Percentiles rank a stretch among this genome's conserved stretches.
These are phyloP conservation scores for Paraescarpia echinospica DNA, from an alignment of 1,140 invertebrate species.

Conservation along the genomic window DNA sequence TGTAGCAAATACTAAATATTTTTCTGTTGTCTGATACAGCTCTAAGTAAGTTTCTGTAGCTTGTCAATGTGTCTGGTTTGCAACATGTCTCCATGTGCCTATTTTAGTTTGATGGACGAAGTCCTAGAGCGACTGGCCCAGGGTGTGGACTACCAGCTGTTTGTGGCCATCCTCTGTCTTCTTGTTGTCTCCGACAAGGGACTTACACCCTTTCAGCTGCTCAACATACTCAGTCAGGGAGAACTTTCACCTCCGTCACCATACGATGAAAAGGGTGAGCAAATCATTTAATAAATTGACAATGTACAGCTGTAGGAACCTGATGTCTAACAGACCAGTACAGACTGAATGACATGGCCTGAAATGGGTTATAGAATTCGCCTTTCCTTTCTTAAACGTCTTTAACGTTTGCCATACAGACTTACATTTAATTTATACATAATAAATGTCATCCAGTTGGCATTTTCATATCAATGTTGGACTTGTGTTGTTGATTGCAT, in stretches of 20 bases:
- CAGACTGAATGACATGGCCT: not conserved
- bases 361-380: not conserved
- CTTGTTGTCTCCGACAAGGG: slow-evolving; percentile 26
- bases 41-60: too few species aligned
- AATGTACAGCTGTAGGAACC: not conserved
- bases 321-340: not conserved
- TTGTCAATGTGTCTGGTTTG: too few species aligned
- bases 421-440: too few species aligned
- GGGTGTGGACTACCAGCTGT: slow-evolving; percentile 27
- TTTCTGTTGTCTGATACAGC: not conserved
- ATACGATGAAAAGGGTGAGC: slow-evolving; percentile 28
- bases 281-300: not conserved
- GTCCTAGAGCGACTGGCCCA: slow-evolving; percentile 47
- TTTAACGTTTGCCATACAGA: too few species aligned
- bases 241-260: slow-evolving; percentile 22
- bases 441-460: too few species aligned
- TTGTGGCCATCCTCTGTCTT: slow-evolving; percentile 25
- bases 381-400: not conserved
- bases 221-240: slow-evolving; percentile 13
- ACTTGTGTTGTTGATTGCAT: too few species aligned
- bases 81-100: too few species aligned
- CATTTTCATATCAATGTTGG: too few species aligned
- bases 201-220: slow-evolving; percentile 22
- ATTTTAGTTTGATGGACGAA: slow-evolving; percentile 42
- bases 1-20: not conserved